Evolutionary conservation across 2,797 vertebrate genomes (phyloP), one percentile per base, ranked within the genome.

Genomic region (Lycodopsis pacificus): DNA sequence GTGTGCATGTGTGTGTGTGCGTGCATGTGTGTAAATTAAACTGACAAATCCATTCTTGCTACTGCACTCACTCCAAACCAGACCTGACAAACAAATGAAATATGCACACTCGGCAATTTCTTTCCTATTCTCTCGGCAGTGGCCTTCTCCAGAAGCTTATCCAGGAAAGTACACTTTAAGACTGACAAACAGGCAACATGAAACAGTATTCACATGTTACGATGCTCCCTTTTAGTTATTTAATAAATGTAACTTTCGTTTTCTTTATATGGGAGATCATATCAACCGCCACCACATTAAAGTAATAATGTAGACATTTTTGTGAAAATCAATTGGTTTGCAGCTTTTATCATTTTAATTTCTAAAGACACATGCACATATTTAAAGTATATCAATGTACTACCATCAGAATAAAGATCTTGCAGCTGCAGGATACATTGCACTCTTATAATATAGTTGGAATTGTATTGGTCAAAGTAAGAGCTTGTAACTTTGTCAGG

Each of bases 11-110:
- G 44, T 19, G 44, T 19, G 44, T 7, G 44, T 46, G 44, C 67
- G 32, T 56, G 19, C 20, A 27, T 34, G 36, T 58, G 62, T 34
- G 36, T 80, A 73, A 81, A 86, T 87, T 82, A 80, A 86, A 85
- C 77, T 77, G 86, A 79, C 83, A 89, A 78, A 87, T 80, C 71
- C 65, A 75, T 44, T 71, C 68, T 67, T 67, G 59, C 71, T 77
- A 25, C 80, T 79, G 82, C 81, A 61, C 84, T 81, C 68, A 82
- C 81, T 85, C 81, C 53, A 82, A 86, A 86, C 57, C 73, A 69
- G 66, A 80, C 79, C 81, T 86, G 76, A 89, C 83, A 91, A 90
- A 86, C 81, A 83, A 71, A 82, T 84, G 20, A 87, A 89, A 88
- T 81, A 83, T 86, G 87, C 84, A 90, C 73, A 70, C 82, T 85